Conservation (phyloP, 2,113 vertebrate species). For the Drymodes brunneopygia region DNA sequence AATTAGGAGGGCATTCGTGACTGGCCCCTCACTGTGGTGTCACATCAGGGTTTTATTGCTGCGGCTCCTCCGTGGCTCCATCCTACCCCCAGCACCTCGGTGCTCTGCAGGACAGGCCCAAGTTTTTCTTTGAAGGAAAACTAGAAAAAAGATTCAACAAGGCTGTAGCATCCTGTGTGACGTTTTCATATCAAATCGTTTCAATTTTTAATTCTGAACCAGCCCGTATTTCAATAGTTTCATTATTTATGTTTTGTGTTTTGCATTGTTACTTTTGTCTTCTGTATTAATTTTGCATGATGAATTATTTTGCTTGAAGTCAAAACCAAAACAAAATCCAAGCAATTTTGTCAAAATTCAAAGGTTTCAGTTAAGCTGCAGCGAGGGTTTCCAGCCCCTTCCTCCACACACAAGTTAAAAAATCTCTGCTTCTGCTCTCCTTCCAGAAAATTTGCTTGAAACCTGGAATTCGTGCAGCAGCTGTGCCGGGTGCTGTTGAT, state of each 20-base stretch:
- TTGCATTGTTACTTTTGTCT: conserved; percentile 17
- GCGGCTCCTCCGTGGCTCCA: background rate
- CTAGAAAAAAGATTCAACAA: background rate
- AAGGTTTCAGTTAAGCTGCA: background rate
- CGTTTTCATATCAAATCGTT: background rate
- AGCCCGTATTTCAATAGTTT: conserved; percentile 24
- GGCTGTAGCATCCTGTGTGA: background rate
- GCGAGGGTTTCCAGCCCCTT: background rate
- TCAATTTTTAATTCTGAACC: conserved; percentile 29
- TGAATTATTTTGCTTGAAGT: conserved; percentile 31
- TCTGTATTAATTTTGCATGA: conserved; percentile 44
- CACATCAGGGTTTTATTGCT: background rate
- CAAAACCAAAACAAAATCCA: background rate
- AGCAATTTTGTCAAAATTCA: background rate
- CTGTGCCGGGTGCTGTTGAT: background rate
- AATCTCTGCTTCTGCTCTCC: background rate
- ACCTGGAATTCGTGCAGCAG: background rate
- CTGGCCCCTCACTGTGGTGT: background rate
- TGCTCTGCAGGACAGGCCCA: fast-evolving
- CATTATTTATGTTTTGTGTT: conserved; percentile 48
- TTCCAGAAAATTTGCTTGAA: background rate
- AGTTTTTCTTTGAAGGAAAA: background rate
- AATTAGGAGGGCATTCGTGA: background rate
- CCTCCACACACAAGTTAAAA: background rate
- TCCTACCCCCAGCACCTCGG: fast-evolving